Base-by-base conservation (phyloP, 2,888 invertebrate species). In the Trissolcus brochymenae region DNA sequence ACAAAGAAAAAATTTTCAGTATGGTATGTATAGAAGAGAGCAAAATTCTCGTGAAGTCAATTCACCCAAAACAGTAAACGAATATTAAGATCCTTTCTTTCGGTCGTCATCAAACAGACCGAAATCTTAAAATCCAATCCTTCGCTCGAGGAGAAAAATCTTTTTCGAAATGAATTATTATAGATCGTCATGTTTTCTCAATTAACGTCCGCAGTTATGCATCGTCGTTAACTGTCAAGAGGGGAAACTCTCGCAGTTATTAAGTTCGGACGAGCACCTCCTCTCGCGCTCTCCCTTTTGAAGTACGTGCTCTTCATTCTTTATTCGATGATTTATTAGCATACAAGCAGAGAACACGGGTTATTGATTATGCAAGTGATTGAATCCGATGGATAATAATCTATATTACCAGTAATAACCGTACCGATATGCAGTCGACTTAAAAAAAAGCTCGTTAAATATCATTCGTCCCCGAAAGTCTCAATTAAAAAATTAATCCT, bases 291-390 rank as follows among this genome's bases (percentile, higher is more conserved):
- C 46, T 35, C 41, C 43, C 19, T 64, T 64, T 53, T 62, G 46
- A 7, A n/a, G 6, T 53, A 50, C 41, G 67, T 43, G 53, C 53
- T 59, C 60, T 46, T 70, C 55, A 55, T 55, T 61, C 14, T 46
- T 43, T 68, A 55, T n/a, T 43, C 35, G 3, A 55, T 61, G 68
- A 70, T 70, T 70, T 49, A 68, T 68, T 54, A 19, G 21, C 49
- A 55, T 68, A 55, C 60, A 25, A 14, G 21, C 29, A 35, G 25
- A 46, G n/a, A 19, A 54, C 46, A 67, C 19, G 51, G 29, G 49
- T 68, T 68, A 68, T 61, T 61, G 54, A 68, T 68, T 61, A 61
- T 49, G 40, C 55, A 61, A 60, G 55, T 55, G 29, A 68, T 68
- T 68, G 54, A 68, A 61, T 60, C 19, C 16, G 17, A 21, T 49